Evolutionary conservation across 1,140 invertebrate genomes (phyloP).

Genomic region (Drosophila sproati): DNA sequence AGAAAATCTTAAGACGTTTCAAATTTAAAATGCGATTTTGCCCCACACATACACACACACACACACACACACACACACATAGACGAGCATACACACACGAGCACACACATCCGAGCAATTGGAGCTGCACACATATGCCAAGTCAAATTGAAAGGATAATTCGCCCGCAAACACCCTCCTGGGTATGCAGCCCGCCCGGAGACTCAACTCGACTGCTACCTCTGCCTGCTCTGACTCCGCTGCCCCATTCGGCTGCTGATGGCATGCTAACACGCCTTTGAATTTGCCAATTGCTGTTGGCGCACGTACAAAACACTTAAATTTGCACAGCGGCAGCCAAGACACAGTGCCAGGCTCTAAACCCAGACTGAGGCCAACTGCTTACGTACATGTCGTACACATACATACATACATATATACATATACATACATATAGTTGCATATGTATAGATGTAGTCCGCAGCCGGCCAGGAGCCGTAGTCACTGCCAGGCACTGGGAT

Average conservation of each 20-base stretch:
- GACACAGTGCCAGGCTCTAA: conserved; percentile 42
- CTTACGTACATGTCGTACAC: conserved; percentile 6
- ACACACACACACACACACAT: conserved; percentile 6
- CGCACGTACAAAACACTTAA: conserved; percentile 84
- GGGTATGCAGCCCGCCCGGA: conserved; percentile 54
- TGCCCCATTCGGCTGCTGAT: conserved; percentile 55
- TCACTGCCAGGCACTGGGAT: conserved; percentile 59
- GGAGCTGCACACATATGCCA: conserved; percentile 78
- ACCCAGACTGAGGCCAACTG: conserved; percentile 27
- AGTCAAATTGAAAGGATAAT: conserved; percentile 85
- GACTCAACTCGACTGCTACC: conserved; percentile 31
- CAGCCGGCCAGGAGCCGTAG: conserved; percentile 42
- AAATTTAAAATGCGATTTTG: conserved; percentile 82
- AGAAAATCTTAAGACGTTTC: conserved; percentile 81
- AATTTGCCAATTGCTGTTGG: conserved; percentile 84
- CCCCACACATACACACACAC: conserved; percentile 29
- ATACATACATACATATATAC: conserved; percentile 22
- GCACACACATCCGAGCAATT: not conserved
- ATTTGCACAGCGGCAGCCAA: conserved; percentile 76
- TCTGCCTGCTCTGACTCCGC: not conserved
- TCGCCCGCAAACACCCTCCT: conserved; percentile 84
- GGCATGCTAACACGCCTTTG: conserved; percentile 84
- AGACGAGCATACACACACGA: conserved; percentile 50
- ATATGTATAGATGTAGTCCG: conserved; percentile 23
- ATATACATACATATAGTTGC: conserved; percentile 14